Conservation (phyloP, 2,797 vertebrate genomes). For the Lagodon rhomboides region DNA sequence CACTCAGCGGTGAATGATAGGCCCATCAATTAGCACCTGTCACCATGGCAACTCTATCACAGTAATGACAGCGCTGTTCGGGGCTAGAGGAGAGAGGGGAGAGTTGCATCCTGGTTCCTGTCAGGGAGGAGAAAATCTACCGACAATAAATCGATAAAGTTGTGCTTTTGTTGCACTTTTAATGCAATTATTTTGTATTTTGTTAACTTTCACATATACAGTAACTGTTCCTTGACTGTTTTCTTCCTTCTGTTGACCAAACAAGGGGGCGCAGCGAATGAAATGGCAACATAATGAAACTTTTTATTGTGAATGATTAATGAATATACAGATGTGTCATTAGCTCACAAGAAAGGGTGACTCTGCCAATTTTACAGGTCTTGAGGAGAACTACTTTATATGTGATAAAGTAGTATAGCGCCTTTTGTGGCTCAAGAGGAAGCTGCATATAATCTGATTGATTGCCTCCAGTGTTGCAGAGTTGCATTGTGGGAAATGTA, state of each 20-base stretch:
- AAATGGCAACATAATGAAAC: too few relatives aligned
- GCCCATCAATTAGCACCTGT: constrained; percentile 83
- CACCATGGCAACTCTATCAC: constrained; percentile 80
- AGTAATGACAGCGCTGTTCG: constrained; percentile 63
- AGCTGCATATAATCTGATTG: too few relatives aligned
- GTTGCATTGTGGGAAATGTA: too few relatives aligned
- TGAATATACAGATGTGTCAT: too few relatives aligned
- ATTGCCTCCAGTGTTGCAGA: too few relatives aligned
- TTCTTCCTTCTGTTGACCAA: too few relatives aligned
- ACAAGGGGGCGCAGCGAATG: too few relatives aligned
- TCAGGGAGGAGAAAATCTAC: constrained; percentile 29
- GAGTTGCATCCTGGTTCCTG: constrained; percentile 33
- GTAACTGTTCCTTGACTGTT: too few relatives aligned
- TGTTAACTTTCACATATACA: not conserved
- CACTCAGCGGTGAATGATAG: constrained; percentile 82
- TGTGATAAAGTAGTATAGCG: too few relatives aligned
- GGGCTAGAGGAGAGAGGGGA: constrained; percentile 28
- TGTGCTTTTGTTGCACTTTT: constrained; percentile 11
- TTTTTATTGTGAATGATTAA: not conserved
- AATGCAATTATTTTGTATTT: constrained; percentile 52
- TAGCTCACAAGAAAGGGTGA: not conserved
- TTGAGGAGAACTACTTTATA: too few relatives aligned
- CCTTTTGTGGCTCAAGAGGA: too few relatives aligned
- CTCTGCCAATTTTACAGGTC: too few relatives aligned
- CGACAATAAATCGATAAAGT: constrained; percentile 23